Evolutionary conservation across 2,797 vertebrate species (phyloP), one percentile per base, ranked within the genome.

Genomic region (Antennarius maculatus): DNA sequence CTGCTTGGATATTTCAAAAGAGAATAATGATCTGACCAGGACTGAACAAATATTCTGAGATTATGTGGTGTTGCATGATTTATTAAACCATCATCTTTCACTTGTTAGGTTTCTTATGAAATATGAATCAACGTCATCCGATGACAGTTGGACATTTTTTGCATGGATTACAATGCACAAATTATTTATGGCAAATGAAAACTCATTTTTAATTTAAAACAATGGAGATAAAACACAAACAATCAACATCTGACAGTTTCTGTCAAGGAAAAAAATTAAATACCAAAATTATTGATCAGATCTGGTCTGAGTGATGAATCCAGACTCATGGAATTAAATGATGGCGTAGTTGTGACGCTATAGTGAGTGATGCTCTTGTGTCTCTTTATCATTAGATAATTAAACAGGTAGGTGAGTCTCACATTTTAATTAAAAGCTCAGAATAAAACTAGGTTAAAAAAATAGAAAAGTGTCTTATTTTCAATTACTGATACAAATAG

Each of bases 81-180:
- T 92, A 91, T 92, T 89, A 45, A 91, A 61, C 72, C 34, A 55
- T 84, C 89, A 87, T 88, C 77, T 80, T 91, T 86, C 66, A 68
- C 80, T 75, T 52, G 64, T 80, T 79, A 42, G 54, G 68, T 82
- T 86, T 73, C 88, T 88, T 83, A 87, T 92, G 84, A 92, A 91
- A 89, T 88, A 91, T 93, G 77, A 74, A 93, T 92, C 69, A 73
- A 78, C 31, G 31, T 89, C 85, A 78, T 89, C 83, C 85, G 76
- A 77, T 79, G 83, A 78, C 88, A 92, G 89, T 82, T 90, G 87
- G 88, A 81, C 65, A 69, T 90, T 90, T 91, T 82, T 89, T 92
- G 85, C 89, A 87, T 91, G 81, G 79, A 86, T 88, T 90, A 87
- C 80, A 87, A 72, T 3, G 7, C 68, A 84, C 69, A 70, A 87